Conservation (phyloP, 2,113 vertebrate genomes). For the Copsychus sechellarum region DNA sequence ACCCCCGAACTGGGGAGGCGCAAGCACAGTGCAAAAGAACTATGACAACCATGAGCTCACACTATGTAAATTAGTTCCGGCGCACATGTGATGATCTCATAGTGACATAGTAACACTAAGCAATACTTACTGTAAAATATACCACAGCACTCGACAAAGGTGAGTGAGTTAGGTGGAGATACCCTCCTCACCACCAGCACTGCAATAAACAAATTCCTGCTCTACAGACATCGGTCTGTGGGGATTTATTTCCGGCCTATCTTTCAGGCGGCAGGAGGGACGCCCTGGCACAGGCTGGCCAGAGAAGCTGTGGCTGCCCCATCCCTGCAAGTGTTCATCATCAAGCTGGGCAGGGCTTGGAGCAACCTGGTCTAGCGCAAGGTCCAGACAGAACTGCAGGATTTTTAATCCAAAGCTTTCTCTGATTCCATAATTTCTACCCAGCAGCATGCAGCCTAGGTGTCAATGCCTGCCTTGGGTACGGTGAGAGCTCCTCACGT, state of each 20-base stretch:
- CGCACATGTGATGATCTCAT: fast-evolving
- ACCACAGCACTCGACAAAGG: too few relatives aligned
- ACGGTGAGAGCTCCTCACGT: not conserved
- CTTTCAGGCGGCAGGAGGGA: not conserved
- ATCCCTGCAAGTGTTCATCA: not conserved
- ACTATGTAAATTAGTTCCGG: not conserved
- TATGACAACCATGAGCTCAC: too few relatives aligned
- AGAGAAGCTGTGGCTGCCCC: not conserved
- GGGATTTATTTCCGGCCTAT: not conserved
- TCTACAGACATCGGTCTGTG: not conserved
- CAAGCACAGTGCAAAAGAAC: fast-evolving
- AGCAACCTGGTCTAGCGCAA: not conserved
- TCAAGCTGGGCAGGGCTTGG: too few relatives aligned
- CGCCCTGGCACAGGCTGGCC: too few relatives aligned
- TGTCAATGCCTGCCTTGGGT: too few relatives aligned
- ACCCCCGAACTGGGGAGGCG: fast-evolving
- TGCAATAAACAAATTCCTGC: not conserved
- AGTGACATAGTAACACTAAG: not conserved
- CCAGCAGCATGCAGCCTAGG: too few relatives aligned
- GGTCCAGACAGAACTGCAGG: too few relatives aligned
- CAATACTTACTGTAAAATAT: not conserved
- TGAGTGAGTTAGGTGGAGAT: too few relatives aligned
- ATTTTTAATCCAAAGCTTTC: not conserved
- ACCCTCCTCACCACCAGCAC: not conserved
- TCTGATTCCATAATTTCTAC: not conserved